Percentiles rank a stretch among this genome's conserved stretches.
phyloP scores from a whole-genome alignment of 2,113 vertebrate genomes.

The Glareola pratincola region DNA sequence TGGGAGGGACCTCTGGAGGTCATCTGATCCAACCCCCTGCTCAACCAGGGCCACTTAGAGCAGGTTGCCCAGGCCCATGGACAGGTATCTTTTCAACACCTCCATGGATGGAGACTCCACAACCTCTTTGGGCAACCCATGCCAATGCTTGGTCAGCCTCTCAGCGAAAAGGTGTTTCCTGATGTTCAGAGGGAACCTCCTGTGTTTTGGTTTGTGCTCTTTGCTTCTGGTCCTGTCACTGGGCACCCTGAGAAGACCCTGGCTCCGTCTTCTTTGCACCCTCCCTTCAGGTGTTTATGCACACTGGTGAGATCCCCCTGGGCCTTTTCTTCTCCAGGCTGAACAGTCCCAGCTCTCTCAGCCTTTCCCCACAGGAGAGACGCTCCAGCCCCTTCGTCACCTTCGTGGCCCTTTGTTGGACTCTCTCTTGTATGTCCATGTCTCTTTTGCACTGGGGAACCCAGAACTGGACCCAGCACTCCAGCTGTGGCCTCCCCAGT shows the following conservation, averaged over 20 bases:
- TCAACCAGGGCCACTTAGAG: background rate
- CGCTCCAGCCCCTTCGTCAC: background rate
- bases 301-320: background rate
- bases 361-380: background rate
- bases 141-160: background rate
- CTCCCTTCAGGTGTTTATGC: background rate
- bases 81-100: background rate
- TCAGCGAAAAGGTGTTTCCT: background rate
- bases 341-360: background rate
- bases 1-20: background rate
- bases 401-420: no score
- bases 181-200: background rate
- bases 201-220: background rate
- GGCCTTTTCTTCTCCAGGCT: background rate
- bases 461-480: background rate
- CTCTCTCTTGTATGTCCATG: background rate
- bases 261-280: rapidly evolving
- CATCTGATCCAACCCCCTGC: background rate
- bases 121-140: background rate
- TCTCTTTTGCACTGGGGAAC: background rate
- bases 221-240: background rate
- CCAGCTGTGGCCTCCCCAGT: background rate
- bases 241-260: background rate
- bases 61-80: background rate
- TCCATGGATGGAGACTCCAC: background rate